A percentile compares a stretch with the other conserved stretches of the same genome.
Evolutionary conservation across 2,797 vertebrate species (phyloP).

Genomic region (Loris lydekkerianus): DNA sequence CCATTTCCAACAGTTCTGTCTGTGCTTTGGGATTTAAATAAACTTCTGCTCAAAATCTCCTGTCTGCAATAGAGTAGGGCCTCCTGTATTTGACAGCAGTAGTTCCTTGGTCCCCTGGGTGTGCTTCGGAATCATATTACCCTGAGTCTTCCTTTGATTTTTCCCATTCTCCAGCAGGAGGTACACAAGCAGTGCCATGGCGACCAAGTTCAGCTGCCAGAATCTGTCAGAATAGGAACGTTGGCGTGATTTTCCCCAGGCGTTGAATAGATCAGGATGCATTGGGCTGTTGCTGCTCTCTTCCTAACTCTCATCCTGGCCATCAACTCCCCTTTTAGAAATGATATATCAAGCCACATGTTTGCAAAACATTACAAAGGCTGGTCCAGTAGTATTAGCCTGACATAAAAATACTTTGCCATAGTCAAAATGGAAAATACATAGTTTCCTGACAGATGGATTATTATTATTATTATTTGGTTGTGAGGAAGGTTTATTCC

Average conservation of each 20-base stretch:
- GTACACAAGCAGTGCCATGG: conserved; percentile 1
- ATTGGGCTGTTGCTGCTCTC: background rate
- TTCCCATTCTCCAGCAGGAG: conserved; percentile 40
- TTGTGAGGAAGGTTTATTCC: background rate
- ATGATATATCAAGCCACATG: background rate
- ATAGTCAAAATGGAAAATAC: background rate
- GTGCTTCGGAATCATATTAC: background rate
- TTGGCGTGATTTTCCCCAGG: background rate
- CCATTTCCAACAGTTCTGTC: background rate
- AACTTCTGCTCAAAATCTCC: background rate
- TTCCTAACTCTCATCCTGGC: background rate
- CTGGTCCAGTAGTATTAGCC: background rate
- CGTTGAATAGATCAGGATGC: background rate
- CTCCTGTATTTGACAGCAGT: background rate
- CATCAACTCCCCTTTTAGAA: background rate
- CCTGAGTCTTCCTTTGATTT: background rate
- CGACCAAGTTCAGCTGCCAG: background rate
- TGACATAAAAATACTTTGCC: background rate
- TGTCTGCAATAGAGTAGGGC: background rate
- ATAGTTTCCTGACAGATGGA: background rate
- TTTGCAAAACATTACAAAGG: conserved; percentile 36
- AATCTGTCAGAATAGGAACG: background rate
- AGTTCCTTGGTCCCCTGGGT: background rate
- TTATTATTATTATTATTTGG: background rate
- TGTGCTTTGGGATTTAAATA: conserved; percentile 55